These are phyloP conservation scores for Podotricha telesiphe DNA, from an alignment of 2,888 invertebrate genomes.

Conservation along the genomic window DNA sequence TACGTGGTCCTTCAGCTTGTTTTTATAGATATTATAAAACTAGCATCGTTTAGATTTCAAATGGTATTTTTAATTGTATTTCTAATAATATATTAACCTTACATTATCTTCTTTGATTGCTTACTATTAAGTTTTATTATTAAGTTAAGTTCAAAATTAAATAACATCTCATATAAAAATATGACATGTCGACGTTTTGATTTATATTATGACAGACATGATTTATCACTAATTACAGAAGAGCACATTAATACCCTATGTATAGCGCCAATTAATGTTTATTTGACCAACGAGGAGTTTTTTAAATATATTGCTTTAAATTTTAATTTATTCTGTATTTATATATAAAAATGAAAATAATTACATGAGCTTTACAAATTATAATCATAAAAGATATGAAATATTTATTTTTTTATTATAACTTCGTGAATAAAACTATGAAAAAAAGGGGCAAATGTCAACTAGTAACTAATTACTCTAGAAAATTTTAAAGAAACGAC, in stretches of 20 bases:
- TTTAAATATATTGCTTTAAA: too few species aligned
- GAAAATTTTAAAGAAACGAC: slow-evolving; percentile 39
- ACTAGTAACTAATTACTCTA: slow-evolving; percentile 40
- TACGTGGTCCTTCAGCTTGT: too few species aligned
- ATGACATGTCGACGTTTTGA: neutral
- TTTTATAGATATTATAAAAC: too few species aligned
- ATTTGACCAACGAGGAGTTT: neutral
- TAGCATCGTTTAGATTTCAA: too few species aligned
- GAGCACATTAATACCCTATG: slow-evolving; percentile 26
- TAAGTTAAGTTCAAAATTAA: too few species aligned
- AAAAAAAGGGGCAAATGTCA: slow-evolving; percentile 32
- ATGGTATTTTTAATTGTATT: too few species aligned
- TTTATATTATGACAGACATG: slow-evolving; percentile 51
- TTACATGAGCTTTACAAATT: slow-evolving; percentile 7
- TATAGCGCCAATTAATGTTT: neutral
- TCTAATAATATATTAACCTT: neutral
- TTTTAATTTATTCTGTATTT: too few species aligned
- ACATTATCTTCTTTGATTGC: neutral
- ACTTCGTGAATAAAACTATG: slow-evolving; percentile 16
- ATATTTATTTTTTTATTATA: slow-evolving; percentile 20
- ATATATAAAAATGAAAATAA: too few species aligned
- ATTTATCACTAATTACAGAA: slow-evolving; percentile 60
- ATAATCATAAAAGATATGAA: neutral
- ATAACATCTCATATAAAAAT: neutral
- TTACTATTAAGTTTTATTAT: too few species aligned